Conservation (phyloP, 2,797 vertebrate genomes). For the Balearica regulorum region DNA sequence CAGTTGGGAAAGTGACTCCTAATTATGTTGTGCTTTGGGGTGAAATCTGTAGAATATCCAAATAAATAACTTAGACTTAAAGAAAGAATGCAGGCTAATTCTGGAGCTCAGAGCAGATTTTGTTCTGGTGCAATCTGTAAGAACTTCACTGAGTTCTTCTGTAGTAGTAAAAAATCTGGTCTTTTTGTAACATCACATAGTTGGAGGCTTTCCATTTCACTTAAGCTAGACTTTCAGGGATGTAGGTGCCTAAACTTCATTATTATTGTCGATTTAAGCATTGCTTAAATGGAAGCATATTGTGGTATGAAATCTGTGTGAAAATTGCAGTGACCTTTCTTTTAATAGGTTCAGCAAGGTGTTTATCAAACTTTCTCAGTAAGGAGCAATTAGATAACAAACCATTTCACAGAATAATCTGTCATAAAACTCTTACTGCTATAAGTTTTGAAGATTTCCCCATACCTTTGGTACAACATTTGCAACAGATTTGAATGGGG, state of each 20-base stretch:
- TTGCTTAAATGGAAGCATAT: neutral
- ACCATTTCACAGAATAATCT: slow-evolving; percentile 33
- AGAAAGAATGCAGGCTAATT: neutral
- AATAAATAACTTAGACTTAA: neutral
- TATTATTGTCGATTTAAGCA: slow-evolving; percentile 12
- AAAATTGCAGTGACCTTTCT: slow-evolving; percentile 37
- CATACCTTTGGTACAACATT: neutral
- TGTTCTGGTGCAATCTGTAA: neutral
- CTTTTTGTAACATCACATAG: neutral
- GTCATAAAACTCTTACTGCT: neutral
- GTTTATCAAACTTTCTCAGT: slow-evolving; percentile 37
- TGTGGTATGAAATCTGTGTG: neutral
- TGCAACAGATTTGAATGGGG: slow-evolving; percentile 7
- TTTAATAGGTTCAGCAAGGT: slow-evolving; percentile 24
- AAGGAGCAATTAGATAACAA: slow-evolving; percentile 46
- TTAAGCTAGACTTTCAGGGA: neutral
- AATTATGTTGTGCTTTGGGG: neutral
- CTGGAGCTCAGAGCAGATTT: neutral
- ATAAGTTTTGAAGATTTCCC: neutral
- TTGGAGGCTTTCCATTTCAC: neutral
- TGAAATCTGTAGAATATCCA: neutral
- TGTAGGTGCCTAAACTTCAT: neutral
- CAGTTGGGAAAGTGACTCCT: neutral
- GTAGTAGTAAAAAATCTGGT: neutral
- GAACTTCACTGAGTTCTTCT: neutral